These are phyloP conservation scores for Solenopsis invicta DNA, from an alignment of 1,140 invertebrate genomes.

Conservation along the genomic window DNA sequence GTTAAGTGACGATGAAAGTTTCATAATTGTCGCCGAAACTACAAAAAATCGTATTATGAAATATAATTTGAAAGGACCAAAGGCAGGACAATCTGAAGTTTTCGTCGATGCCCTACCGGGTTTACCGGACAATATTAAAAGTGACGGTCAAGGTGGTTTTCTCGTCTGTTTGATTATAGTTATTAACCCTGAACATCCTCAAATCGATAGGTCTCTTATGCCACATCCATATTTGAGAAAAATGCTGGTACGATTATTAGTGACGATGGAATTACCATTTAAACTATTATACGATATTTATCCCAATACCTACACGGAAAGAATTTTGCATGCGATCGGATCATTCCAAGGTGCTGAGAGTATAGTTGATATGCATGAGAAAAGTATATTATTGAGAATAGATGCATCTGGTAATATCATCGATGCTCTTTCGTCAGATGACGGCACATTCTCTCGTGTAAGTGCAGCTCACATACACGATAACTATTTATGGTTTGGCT, in stretches of 20 bases:
- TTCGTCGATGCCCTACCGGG: constrained; percentile 94
- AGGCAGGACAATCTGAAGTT: constrained; percentile 91
- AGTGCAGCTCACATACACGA: constrained; percentile 89
- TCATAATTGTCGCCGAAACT: constrained; percentile 91
- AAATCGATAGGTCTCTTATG: constrained; percentile 85
- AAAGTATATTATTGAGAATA: constrained; percentile 87
- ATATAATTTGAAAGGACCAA: constrained; percentile 92
- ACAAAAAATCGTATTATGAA: constrained; percentile 87
- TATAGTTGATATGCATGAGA: constrained; percentile 79
- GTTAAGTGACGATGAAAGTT: constrained; percentile 92
- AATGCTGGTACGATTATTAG: constrained; percentile 87
- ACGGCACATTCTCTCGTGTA: constrained; percentile 85
- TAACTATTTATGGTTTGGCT: constrained; percentile 89
- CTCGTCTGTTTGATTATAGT: constrained; percentile 88
- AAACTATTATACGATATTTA: constrained; percentile 87
- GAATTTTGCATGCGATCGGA: constrained; percentile 87
- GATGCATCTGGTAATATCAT: constrained; percentile 90
- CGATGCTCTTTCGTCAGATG: constrained; percentile 88
- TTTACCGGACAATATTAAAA: constrained; percentile 92
- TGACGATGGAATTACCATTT: constrained; percentile 88
- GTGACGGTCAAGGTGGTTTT: constrained; percentile 90
- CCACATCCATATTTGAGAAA: constrained; percentile 89
- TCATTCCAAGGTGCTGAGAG: constrained; percentile 72
- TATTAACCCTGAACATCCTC: constrained; percentile 87
- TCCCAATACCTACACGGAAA: constrained; percentile 88